Evolutionary conservation across 1,140 invertebrate species (phyloP).

Genomic region (Drosophila carrolli): DNA sequence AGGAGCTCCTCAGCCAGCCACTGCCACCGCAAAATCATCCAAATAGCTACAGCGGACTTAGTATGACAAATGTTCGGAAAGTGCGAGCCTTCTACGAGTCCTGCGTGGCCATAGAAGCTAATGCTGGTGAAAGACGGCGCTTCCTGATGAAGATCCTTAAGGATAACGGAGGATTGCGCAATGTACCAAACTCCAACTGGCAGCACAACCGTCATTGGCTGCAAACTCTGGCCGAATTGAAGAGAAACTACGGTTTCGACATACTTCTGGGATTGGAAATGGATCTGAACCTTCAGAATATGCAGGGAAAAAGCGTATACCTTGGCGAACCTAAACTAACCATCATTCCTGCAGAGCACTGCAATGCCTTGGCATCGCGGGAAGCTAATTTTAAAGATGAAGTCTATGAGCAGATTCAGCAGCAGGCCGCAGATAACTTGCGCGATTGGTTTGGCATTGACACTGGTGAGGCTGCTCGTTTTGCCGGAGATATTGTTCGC

Average conservation of each 20-base stretch:
- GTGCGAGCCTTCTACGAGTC: conserved; percentile 93
- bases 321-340: conserved; percentile 68
- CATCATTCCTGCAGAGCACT: conserved; percentile 67
- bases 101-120: conserved; percentile 88
- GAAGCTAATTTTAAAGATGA: conserved; percentile 33
- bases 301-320: conserved; percentile 63
- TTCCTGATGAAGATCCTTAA: conserved; percentile 61
- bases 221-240: conserved; percentile 51
- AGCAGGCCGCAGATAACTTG: conserved; percentile 58
- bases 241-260: conserved; percentile 67
- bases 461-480: conserved; percentile 44
- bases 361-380: conserved; percentile 35
- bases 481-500: conserved; percentile 66
- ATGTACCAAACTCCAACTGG: conserved; percentile 56
- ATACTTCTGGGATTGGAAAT: conserved; percentile 71
- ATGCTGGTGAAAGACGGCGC: conserved; percentile 24
- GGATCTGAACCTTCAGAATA: conserved; percentile 55
- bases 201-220: conserved; percentile 58
- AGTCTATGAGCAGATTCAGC: conserved; percentile 44
- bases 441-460: conserved; percentile 58
- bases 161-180: conserved; percentile 58
- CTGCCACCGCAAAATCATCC: conserved; percentile 41
- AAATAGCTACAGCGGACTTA: conserved; percentile 26
- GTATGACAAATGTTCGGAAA: conserved; percentile 85
- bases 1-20: conserved; percentile 43